Percentiles rank a stretch among this genome's conserved stretches.
These are phyloP conservation scores for Marasmarcha lunaedactyla DNA, from an alignment of 2,888 invertebrate species.

Conservation along the genomic window DNA sequence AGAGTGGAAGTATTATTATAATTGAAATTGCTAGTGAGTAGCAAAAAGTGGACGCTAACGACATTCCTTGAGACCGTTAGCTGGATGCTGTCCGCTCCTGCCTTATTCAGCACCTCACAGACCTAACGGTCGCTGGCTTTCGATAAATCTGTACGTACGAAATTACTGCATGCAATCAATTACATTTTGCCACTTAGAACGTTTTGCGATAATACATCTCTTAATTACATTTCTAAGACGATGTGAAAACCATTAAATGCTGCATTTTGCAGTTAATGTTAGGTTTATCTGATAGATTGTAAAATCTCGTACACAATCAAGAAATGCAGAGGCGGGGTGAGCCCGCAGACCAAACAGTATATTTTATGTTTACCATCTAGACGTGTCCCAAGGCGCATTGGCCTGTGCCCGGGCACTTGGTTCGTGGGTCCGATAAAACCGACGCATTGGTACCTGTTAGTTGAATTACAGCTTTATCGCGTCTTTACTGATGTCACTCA, in stretches of 20 bases:
- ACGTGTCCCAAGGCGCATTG: conserved; percentile 24
- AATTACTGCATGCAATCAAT: too few species aligned
- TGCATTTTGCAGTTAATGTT: too few species aligned
- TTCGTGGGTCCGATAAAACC: conserved; percentile 34
- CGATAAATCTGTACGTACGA: too few species aligned
- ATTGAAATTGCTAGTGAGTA: conserved; percentile 32
- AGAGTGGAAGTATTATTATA: conserved; percentile 36
- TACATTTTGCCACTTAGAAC: too few species aligned
- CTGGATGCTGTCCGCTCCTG: conserved; percentile 12
- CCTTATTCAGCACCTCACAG: too few species aligned
- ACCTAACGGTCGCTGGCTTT: too few species aligned
- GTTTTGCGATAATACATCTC: too few species aligned
- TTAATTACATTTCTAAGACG: too few species aligned
- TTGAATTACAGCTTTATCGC: conserved; percentile 60
- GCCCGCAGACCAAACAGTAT: conserved; percentile 21
- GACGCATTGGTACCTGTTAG: conserved; percentile 50
- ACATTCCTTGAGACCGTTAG: conserved; percentile 60
- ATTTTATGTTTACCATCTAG: conserved; percentile 23
- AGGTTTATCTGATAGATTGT: too few species aligned
- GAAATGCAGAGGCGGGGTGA: background rate
- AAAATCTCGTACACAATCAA: too few species aligned
- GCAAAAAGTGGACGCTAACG: conserved; percentile 45
- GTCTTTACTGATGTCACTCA: conserved; percentile 50
- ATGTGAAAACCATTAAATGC: too few species aligned
- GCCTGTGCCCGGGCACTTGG: conserved; percentile 31